Evolutionary conservation across 2,888 invertebrate species (phyloP).

Genomic region (Amphipoea lucens): DNA sequence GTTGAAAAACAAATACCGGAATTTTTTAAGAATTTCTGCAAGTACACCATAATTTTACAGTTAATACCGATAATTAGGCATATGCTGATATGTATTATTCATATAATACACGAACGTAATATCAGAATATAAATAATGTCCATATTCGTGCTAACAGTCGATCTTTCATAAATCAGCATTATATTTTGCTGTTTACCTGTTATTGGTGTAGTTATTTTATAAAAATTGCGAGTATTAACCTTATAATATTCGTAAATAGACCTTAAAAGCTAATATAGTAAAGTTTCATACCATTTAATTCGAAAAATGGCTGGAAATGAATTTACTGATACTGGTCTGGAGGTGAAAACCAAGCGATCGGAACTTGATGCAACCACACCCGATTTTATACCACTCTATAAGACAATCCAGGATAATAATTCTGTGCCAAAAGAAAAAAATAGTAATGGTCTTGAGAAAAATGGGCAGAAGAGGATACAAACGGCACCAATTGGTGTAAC

Average conservation of each 20-base stretch:
- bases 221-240: background rate
- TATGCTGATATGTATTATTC: background rate
- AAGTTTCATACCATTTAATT: background rate
- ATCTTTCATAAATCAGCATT: background rate
- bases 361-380: background rate
- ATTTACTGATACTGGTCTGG: background rate
- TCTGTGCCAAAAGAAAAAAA: slow-evolving; percentile 1
- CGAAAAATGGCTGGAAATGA: slow-evolving; percentile 38
- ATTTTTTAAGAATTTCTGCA: slow-evolving; percentile 18
- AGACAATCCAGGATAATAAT: background rate
- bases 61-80: background rate
- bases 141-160: background rate
- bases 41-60: slow-evolving; percentile 4
- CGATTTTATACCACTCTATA: slow-evolving; percentile 1
- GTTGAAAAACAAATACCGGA: background rate
- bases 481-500: slow-evolving; percentile 1
- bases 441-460: slow-evolving; percentile 23
- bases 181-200: background rate
- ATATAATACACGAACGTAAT: background rate
- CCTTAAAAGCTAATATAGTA: background rate
- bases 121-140: background rate
- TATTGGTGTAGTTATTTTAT: background rate
- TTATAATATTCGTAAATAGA: background rate
- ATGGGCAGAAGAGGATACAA: slow-evolving; percentile 40
- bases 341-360: slow-evolving; percentile 11